Conservation (phyloP, 2,797 vertebrate species). For the Ambastaia sidthimunki region DNA sequence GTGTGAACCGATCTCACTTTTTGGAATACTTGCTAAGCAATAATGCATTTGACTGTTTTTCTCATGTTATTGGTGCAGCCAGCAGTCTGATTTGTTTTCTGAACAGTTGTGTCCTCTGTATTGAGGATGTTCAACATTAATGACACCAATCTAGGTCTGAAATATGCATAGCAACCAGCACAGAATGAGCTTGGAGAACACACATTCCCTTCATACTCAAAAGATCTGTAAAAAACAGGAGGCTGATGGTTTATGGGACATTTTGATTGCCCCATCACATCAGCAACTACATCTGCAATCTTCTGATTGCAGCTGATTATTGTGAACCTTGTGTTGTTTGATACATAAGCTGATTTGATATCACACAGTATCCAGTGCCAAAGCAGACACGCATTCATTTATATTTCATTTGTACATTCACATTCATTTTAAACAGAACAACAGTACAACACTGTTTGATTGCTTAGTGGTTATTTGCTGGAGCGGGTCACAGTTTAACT, state of each 20-base stretch:
- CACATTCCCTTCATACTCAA: not conserved
- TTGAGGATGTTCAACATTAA: constrained; percentile 13
- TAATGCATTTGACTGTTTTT: constrained; percentile 7
- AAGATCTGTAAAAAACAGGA: not conserved
- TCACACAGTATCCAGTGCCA: not conserved
- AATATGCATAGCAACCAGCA: not conserved
- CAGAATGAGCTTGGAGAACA: not conserved
- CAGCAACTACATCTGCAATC: not conserved
- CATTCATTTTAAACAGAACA: not conserved
- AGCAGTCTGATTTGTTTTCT: constrained; percentile 10
- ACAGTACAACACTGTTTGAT: not conserved
- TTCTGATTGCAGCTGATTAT: not conserved
- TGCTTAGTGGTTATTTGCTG: not conserved
- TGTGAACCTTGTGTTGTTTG: not conserved
- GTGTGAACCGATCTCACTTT: constrained; percentile 12
- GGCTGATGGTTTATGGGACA: not conserved
- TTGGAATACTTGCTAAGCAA: constrained; percentile 6
- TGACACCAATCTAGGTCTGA: not conserved
- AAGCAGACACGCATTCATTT: not conserved
- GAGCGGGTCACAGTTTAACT: too few species aligned
- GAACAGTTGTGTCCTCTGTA: not conserved
- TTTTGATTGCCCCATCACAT: not conserved
- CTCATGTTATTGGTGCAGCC: not conserved
- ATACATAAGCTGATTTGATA: constrained; percentile 1
- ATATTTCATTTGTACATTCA: not conserved